phyloP scores from a whole-genome alignment of 2,888 invertebrate genomes.

The Lapara coniferarum region DNA sequence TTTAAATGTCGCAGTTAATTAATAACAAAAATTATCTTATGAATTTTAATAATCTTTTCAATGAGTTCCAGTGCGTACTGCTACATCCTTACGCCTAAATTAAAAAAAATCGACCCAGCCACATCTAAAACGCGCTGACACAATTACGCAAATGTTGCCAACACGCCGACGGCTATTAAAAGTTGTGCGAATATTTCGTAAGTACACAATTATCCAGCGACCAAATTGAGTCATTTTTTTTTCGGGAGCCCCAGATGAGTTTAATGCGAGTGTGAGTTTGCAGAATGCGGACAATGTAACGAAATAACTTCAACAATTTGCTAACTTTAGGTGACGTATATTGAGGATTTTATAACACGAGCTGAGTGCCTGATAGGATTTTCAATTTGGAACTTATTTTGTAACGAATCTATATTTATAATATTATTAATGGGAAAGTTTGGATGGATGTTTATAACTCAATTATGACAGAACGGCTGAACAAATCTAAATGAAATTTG shows the following conservation, averaged over 20 bases:
- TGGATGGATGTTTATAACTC: too few relatives aligned
- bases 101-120: neutral
- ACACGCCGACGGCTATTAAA: slow-evolving; percentile 47
- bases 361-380: too few relatives aligned
- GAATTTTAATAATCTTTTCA: too few relatives aligned
- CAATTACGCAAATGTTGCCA: slow-evolving; percentile 43
- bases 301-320: neutral
- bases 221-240: slow-evolving; percentile 49
- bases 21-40: too few relatives aligned
- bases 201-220: slow-evolving; percentile 48
- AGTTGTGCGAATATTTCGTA: slow-evolving; percentile 49
- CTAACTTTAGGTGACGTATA: neutral
- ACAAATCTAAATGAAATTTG: too few relatives aligned
- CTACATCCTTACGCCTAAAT: neutral
- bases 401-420: too few relatives aligned
- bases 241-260: slow-evolving; percentile 30
- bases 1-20: too few relatives aligned
- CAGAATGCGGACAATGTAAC: slow-evolving; percentile 1
- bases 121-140: slow-evolving; percentile 27
- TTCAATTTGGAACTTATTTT: too few relatives aligned
- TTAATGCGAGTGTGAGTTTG: neutral
- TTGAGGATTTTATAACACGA: too few relatives aligned
- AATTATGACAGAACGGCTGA: too few relatives aligned
- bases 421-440: too few relatives aligned
- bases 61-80: neutral